phyloP scores from a whole-genome alignment of 2,113 vertebrate species.

The Nesogale talazaci region DNA sequence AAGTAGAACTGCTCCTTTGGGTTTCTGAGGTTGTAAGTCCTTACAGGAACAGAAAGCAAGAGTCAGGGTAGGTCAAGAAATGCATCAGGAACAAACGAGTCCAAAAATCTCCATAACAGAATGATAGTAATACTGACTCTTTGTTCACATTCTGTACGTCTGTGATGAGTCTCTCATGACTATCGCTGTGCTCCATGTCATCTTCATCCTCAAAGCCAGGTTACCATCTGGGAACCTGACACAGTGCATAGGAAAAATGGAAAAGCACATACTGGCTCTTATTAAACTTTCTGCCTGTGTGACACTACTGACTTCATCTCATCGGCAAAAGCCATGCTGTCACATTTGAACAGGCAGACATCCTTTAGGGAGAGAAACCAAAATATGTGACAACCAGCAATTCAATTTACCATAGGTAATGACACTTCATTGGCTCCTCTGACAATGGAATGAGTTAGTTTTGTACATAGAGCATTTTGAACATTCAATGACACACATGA shows the following conservation, averaged over 20 bases:
- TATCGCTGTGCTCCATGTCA: neutral
- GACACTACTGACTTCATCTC: neutral
- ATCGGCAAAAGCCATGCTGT: neutral
- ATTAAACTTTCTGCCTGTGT: neutral
- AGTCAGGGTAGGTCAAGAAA: neutral
- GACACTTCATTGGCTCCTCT: neutral
- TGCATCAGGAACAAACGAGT: conserved; percentile 1
- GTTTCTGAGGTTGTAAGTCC: no score
- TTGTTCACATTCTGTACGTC: neutral
- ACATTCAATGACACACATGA: neutral
- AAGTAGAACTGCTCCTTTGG: no score
- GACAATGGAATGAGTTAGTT: conserved; percentile 30
- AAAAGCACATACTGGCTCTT: neutral
- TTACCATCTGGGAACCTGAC: neutral
- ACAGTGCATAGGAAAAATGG: neutral
- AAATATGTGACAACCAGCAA: neutral
- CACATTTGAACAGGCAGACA: neutral
- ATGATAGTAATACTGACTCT: neutral
- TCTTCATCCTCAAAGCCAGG: neutral
- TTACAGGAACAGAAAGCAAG: neutral
- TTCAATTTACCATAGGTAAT: neutral
- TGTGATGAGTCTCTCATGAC: neutral
- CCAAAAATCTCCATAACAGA: neutral
- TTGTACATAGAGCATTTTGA: neutral
- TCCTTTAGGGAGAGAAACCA: neutral